These are phyloP conservation scores for Pheosia gnoma DNA, from an alignment of 2,888 invertebrate species.

Conservation along the genomic window DNA sequence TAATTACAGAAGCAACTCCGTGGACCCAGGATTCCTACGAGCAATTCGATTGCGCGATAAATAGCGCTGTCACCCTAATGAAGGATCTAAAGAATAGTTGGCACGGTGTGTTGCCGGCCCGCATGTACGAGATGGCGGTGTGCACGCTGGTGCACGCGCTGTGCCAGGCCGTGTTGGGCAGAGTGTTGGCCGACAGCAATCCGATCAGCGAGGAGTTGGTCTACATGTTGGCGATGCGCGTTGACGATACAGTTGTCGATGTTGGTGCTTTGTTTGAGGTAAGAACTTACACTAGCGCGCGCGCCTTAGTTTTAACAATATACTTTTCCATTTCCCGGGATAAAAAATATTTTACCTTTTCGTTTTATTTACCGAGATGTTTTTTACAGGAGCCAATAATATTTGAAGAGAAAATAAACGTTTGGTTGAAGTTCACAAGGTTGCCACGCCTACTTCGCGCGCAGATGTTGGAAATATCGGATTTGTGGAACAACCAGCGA, in stretches of 20 bases:
- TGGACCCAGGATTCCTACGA: constrained; percentile 68
- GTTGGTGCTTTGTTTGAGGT: constrained; percentile 67
- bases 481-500: constrained; percentile 60
- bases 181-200: constrained; percentile 57
- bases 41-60: constrained; percentile 65
- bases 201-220: constrained; percentile 67
- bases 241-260: constrained; percentile 56
- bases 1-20: constrained; percentile 46
- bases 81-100: constrained; percentile 61
- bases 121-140: constrained; percentile 70
- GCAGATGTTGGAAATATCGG: constrained; percentile 68
- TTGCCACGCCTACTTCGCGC: constrained; percentile 66
- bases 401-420: constrained; percentile 59
- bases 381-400: constrained; percentile 59
- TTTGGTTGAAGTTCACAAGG: constrained; percentile 69
- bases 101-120: constrained; percentile 59
- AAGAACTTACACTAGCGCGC: constrained; percentile 7
- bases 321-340: too few relatives aligned
- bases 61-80: constrained; percentile 59
- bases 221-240: constrained; percentile 59
- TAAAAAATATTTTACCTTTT: background rate
- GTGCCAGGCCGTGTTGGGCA: constrained; percentile 61
- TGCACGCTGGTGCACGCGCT: constrained; percentile 60
- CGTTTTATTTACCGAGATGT: constrained; percentile 3
- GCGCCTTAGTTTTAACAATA: too few relatives aligned